A percentile compares a stretch with the other conserved stretches of the same genome.
phyloP scores from a whole-genome alignment of 2,113 vertebrate genomes.

The Macheiramphus alcinus region DNA sequence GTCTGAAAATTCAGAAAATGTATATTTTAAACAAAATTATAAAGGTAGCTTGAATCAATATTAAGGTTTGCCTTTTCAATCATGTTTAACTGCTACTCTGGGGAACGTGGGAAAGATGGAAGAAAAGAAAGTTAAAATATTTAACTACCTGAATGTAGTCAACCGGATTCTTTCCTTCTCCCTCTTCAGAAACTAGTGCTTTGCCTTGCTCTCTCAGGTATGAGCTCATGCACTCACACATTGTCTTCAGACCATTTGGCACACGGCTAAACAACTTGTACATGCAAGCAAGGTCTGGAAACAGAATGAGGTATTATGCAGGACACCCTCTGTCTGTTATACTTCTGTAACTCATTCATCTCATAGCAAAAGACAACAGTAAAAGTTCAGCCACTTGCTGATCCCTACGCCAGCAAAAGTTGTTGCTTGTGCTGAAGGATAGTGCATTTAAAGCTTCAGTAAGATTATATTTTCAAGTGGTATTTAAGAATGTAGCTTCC shows the following conservation, averaged over 20 bases:
- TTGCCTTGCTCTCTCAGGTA: constrained; percentile 96
- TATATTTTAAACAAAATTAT: not conserved
- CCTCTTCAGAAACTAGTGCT: constrained; percentile 95
- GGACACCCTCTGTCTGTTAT: not conserved
- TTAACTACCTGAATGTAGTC: constrained; percentile 94
- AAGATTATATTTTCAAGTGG: not conserved
- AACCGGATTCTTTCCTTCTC: constrained; percentile 96
- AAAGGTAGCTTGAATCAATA: not conserved
- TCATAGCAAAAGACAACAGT: not conserved
- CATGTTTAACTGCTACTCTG: not conserved
- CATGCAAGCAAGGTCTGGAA: constrained; percentile 95
- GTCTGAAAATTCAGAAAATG: not conserved
- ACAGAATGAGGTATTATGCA: constrained; percentile 16
- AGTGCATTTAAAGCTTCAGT: not conserved
- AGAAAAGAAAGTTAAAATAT: not conserved
- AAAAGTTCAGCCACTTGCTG: not conserved
- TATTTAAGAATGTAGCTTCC: not conserved
- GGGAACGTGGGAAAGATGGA: not conserved
- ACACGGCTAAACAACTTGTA: constrained; percentile 97
- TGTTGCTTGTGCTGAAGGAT: not conserved
- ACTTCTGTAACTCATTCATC: not conserved
- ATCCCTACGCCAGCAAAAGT: not conserved
- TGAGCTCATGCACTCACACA: constrained; percentile 99
- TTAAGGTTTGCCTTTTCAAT: not conserved
- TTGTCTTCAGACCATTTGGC: constrained; percentile 95